Conservation (phyloP, 2,113 vertebrate genomes). For the Cheilinus undulatus region DNA sequence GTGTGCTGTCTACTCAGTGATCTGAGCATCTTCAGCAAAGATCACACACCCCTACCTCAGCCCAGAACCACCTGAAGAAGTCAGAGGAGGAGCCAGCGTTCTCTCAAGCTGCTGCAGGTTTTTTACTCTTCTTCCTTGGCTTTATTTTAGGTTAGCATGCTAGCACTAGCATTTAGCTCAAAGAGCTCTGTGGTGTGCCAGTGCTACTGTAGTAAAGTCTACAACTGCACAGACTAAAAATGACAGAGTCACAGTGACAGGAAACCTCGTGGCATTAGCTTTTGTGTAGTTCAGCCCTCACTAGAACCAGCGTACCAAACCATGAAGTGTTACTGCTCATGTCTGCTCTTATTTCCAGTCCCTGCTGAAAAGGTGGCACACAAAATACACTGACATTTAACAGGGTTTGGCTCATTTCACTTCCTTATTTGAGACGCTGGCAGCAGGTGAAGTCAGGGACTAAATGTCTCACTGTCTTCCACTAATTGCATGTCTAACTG, state of each 20-base stretch:
- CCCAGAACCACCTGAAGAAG: too few relatives aligned
- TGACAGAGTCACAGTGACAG: not conserved
- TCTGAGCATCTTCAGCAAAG: too few relatives aligned
- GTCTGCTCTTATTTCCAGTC: not conserved
- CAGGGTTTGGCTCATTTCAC: slow-evolving; percentile 1
- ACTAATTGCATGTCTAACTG: slow-evolving; percentile 25
- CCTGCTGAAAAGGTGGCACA: not conserved
- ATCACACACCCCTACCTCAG: too few relatives aligned
- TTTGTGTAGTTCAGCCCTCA: not conserved
- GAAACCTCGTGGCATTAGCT: not conserved
- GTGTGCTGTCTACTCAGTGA: too few relatives aligned
- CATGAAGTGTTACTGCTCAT: not conserved
- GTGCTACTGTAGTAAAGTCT: not conserved
- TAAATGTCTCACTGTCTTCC: slow-evolving; percentile 6
- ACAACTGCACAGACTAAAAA: not conserved
- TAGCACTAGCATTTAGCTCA: not conserved
- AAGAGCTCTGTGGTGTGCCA: not conserved
- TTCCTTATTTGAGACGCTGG: slow-evolving; percentile 2
- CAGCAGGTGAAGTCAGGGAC: slow-evolving; percentile 13
- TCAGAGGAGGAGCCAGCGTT: too few relatives aligned
- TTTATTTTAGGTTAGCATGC: too few relatives aligned
- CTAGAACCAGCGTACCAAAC: not conserved
- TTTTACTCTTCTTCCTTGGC: too few relatives aligned
- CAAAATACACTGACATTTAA: not conserved
- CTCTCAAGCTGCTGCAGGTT: too few relatives aligned